Conservation (phyloP, 2,113 vertebrate genomes). For the Rhinolophus sinicus region DNA sequence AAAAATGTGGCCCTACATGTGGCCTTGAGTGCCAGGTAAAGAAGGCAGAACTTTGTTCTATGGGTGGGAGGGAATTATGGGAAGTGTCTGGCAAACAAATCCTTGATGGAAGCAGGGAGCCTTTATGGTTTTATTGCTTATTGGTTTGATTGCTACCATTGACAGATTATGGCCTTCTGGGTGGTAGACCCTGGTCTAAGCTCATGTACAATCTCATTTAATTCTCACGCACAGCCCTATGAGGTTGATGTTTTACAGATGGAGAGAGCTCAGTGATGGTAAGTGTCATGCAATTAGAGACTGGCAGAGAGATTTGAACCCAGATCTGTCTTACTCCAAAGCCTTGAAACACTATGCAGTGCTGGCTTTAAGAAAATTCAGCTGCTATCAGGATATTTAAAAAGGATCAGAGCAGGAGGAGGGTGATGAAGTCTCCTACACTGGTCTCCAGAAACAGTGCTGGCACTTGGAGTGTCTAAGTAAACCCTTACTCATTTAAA, state of each 20-base stretch:
- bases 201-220: background rate
- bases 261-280: background rate
- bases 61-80: background rate
- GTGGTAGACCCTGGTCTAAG: background rate
- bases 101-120: background rate
- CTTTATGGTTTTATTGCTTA: slow-evolving; percentile 32
- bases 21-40: background rate
- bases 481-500: slow-evolving; percentile 42
- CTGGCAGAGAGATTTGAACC: background rate
- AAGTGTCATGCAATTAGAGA: background rate
- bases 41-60: background rate
- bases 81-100: background rate
- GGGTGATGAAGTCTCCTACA: background rate
- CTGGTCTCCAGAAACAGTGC: background rate
- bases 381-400: background rate
- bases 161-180: background rate
- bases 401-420: background rate
- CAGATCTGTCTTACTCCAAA: background rate
- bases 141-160: background rate
- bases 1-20: background rate
- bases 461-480: background rate
- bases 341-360: background rate
- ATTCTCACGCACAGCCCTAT: background rate
- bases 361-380: slow-evolving; percentile 25
- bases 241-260: background rate